Conservation (phyloP, 2,888 invertebrate genomes). For the Philereme transversata region DNA sequence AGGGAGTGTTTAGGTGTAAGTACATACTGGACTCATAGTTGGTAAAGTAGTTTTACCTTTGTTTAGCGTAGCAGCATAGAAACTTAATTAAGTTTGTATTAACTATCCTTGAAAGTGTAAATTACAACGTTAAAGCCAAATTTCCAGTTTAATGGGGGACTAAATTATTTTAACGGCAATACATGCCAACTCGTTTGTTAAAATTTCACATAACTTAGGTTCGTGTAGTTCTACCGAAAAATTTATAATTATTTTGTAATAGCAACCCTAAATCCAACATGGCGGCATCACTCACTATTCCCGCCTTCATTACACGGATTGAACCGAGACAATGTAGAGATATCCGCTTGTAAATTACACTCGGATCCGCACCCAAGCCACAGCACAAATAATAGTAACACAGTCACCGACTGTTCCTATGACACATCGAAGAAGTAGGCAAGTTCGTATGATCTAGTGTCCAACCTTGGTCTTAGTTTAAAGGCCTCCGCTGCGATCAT, state of each 20-base stretch:
- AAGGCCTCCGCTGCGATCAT: too few species aligned
- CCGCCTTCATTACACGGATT: conserved; percentile 68
- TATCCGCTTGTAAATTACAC: conserved; percentile 47
- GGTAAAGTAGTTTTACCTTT: neutral
- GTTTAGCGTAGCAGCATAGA: too few species aligned
- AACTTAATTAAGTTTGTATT: too few species aligned
- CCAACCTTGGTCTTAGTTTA: too few species aligned
- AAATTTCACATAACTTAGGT: neutral
- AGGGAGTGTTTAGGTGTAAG: neutral
- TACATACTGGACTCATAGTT: neutral
- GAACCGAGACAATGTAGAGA: conserved; percentile 64
- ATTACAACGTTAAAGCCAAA: neutral
- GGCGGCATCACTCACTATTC: conserved; percentile 54
- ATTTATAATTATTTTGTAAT: neutral
- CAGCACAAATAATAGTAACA: conserved; percentile 12
- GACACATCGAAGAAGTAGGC: conserved; percentile 3
- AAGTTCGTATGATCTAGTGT: neutral
- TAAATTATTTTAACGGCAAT: neutral
- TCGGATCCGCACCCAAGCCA: conserved; percentile 27
- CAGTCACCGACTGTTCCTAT: neutral
- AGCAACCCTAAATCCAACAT: conserved; percentile 55
- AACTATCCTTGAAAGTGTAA: too few species aligned
- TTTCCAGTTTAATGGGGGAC: neutral
- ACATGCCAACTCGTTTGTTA: neutral
- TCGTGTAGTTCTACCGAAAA: too few species aligned